phyloP scores from a whole-genome alignment of 2,888 invertebrate genomes.

The Rhagophthalmus giganteus region DNA sequence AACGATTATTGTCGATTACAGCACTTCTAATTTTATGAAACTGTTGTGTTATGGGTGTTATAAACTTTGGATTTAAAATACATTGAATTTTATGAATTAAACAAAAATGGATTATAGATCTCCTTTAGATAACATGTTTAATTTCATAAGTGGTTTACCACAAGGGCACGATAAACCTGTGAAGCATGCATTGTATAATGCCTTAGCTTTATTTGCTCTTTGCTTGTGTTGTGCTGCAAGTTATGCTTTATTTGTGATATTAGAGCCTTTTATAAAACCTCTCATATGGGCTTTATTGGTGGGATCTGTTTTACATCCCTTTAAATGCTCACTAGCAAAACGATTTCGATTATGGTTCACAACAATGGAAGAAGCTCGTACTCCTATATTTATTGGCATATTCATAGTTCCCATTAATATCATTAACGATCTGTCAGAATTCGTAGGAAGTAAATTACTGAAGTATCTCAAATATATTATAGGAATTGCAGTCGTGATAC shows the following conservation, averaged over 20 bases:
- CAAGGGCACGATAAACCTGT: slow-evolving; percentile 86
- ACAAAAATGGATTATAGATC: slow-evolving; percentile 52
- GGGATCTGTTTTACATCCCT: slow-evolving; percentile 96
- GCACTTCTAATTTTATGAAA: not conserved
- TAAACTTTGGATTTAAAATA: not conserved
- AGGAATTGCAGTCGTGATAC: slow-evolving; percentile 51
- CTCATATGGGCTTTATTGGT: slow-evolving; percentile 94
- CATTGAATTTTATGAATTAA: not conserved
- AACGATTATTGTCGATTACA: not conserved
- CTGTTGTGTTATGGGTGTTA: not conserved
- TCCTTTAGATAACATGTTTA: slow-evolving; percentile 72
- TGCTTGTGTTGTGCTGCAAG: slow-evolving; percentile 69
- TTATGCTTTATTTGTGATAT: slow-evolving; percentile 79
- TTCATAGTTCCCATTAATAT: slow-evolving; percentile 74
- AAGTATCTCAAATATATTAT: slow-evolving; percentile 67
- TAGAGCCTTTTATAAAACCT: slow-evolving; percentile 91
- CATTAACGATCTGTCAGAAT: slow-evolving; percentile 74
- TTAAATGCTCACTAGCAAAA: slow-evolving; percentile 80
- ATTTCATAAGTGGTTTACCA: slow-evolving; percentile 68
- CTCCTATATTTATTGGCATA: slow-evolving; percentile 64
- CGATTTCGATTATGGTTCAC: slow-evolving; percentile 79
- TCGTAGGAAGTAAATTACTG: slow-evolving; percentile 70
- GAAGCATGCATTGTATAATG: slow-evolving; percentile 89
- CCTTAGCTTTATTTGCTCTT: slow-evolving; percentile 77
- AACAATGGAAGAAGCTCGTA: slow-evolving; percentile 66